These are phyloP conservation scores for Zaprionus taronus DNA, from an alignment of 1,140 invertebrate genomes.

Conservation along the genomic window DNA sequence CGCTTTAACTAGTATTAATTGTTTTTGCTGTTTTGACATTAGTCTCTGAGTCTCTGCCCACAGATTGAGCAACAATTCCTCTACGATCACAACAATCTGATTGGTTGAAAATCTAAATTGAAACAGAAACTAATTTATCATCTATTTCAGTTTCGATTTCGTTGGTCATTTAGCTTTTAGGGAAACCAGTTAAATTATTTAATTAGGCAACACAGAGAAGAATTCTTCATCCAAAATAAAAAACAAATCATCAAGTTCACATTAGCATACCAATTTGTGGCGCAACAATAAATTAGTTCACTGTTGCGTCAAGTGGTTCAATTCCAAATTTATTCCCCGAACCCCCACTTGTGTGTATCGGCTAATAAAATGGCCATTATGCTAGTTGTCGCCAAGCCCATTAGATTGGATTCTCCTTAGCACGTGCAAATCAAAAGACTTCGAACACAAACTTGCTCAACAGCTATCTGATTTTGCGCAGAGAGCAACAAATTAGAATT, in stretches of 20 bases:
- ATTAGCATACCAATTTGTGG: slow-evolving; percentile 74
- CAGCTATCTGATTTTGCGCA: slow-evolving; percentile 19
- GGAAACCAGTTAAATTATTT: slow-evolving; percentile 63
- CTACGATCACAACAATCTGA: neutral
- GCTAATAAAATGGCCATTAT: slow-evolving; percentile 63
- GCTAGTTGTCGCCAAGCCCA: slow-evolving; percentile 22
- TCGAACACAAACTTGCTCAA: slow-evolving; percentile 32
- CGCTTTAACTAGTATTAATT: slow-evolving; percentile 33
- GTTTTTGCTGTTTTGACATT: slow-evolving; percentile 39
- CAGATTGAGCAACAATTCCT: slow-evolving; percentile 21
- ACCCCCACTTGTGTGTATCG: slow-evolving; percentile 33
- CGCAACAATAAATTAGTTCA: slow-evolving; percentile 42
- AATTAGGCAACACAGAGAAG: slow-evolving; percentile 57
- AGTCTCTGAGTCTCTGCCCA: neutral
- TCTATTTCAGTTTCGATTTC: slow-evolving; percentile 65
- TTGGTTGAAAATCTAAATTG: slow-evolving; percentile 5
- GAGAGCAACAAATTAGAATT: slow-evolving; percentile 16
- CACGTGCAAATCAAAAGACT: slow-evolving; percentile 43
- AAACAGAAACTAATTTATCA: slow-evolving; percentile 59
- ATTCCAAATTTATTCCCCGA: slow-evolving; percentile 21
- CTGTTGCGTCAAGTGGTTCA: slow-evolving; percentile 7
- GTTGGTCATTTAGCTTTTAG: slow-evolving; percentile 42
- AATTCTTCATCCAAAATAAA: slow-evolving; percentile 29
- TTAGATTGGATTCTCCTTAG: slow-evolving; percentile 6
- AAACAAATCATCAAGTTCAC: slow-evolving; percentile 33